phyloP scores from a whole-genome alignment of 2,888 invertebrate species.

The Myopa tessellatipennis region DNA sequence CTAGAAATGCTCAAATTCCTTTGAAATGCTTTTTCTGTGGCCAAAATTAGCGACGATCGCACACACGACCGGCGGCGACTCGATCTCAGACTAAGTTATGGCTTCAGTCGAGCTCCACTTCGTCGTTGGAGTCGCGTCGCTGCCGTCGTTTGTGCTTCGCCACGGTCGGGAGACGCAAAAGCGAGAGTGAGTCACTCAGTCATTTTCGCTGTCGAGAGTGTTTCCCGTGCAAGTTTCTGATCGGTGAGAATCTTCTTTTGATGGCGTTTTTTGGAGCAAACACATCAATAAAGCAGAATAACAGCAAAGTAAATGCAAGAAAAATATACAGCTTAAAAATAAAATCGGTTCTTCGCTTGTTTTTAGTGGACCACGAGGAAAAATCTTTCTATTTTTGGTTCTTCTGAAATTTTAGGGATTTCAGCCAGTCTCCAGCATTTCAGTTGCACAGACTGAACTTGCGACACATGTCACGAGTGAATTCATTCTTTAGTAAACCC shows the following conservation, averaged over 20 bases:
- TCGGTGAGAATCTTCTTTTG: conserved; percentile 42
- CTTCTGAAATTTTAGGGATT: no score
- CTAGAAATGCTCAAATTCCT: neutral
- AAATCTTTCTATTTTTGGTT: no score
- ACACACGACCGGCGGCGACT: conserved; percentile 23
- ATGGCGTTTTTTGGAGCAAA: conserved; percentile 12
- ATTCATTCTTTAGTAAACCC: no score
- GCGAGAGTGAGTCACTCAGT: conserved; percentile 19
- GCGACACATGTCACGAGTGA: no score
- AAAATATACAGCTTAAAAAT: no score
- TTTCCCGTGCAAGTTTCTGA: conserved; percentile 39
- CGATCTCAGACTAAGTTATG: conserved; percentile 28
- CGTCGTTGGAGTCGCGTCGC: neutral
- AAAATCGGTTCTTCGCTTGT: no score
- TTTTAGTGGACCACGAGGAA: no score
- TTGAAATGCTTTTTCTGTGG: no score
- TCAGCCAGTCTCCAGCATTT: no score
- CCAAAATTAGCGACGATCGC: neutral
- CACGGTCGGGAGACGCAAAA: neutral
- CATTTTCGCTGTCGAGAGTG: conserved; percentile 48
- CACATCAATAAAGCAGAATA: no score
- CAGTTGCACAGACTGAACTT: no score
- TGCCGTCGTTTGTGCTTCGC: neutral
- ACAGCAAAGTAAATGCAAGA: no score
- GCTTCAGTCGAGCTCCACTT: conserved; percentile 5